Conservation (phyloP, 2,113 vertebrate genomes). For the Myiozetetes cayanensis region DNA sequence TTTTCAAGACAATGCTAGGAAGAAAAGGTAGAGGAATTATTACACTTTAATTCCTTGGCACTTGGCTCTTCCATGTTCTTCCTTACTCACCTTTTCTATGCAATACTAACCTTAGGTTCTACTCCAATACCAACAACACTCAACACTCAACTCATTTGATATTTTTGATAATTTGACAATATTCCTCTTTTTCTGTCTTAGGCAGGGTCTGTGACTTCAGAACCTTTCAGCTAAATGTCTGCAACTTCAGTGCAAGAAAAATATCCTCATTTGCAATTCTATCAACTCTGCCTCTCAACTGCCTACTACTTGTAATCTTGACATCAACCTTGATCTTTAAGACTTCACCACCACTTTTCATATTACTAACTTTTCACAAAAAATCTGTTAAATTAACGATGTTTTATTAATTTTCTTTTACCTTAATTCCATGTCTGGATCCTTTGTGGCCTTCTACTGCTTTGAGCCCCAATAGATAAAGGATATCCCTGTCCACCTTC, state of each 20-base stretch:
- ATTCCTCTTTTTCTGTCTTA: not conserved
- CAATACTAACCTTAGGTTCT: not conserved
- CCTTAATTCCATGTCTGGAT: not conserved
- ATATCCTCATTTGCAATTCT: not conserved
- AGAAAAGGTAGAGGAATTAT: not conserved
- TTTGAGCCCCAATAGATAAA: not conserved
- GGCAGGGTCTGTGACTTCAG: not conserved
- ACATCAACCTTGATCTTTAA: not conserved
- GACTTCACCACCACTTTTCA: not conserved
- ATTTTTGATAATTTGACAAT: not conserved
- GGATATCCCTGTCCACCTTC: not conserved
- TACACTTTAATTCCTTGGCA: not conserved
- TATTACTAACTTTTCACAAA: not conserved
- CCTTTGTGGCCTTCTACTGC: not conserved
- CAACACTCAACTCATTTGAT: not conserved
- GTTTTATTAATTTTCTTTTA: not conserved
- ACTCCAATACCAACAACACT: not conserved
- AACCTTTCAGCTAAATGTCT: not conserved
- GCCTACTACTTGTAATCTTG: not conserved
- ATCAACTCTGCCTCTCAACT: not conserved
- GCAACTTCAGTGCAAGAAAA: not conserved
- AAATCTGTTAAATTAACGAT: not conserved
- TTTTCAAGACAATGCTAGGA: not conserved
- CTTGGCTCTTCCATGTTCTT: not conserved
- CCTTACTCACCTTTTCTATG: not conserved